These are phyloP conservation scores for Zhengitettix transpicula DNA, from an alignment of 2,888 invertebrate genomes.

Conservation along the genomic window DNA sequence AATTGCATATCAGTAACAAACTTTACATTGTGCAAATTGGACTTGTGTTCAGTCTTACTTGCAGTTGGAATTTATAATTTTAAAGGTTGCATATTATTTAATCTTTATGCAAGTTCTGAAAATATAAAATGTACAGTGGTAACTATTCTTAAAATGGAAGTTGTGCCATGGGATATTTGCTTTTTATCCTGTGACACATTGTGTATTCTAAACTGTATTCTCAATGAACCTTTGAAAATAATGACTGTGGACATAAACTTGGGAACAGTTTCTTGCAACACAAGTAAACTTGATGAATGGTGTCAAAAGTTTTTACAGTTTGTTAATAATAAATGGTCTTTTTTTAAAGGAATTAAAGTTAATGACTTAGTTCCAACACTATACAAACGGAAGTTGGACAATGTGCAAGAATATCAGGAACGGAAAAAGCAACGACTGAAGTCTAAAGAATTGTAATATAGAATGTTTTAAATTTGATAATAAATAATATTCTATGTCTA, in stretches of 20 bases:
- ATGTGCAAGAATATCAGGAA: slow-evolving; percentile 62
- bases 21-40: slow-evolving; percentile 23
- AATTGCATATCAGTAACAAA: slow-evolving; percentile 28
- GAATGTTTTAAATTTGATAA: too few species aligned
- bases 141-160: slow-evolving; percentile 26
- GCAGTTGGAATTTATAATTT: slow-evolving; percentile 35
- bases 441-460: not conserved
- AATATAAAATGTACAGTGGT: slow-evolving; percentile 18
- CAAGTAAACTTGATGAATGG: slow-evolving; percentile 10
- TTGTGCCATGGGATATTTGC: slow-evolving; percentile 29
- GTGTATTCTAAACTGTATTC: slow-evolving; percentile 7
- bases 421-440: slow-evolving; percentile 38
- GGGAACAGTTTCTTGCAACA: slow-evolving; percentile 16
- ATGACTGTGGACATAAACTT: not conserved
- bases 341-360: slow-evolving; percentile 3
- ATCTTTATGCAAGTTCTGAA: slow-evolving; percentile 19
- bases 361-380: slow-evolving; percentile 33
- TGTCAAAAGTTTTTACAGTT: not conserved
- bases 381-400: slow-evolving; percentile 65
- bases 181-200: slow-evolving; percentile 20
- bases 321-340: slow-evolving; percentile 14
- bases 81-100: slow-evolving; percentile 30
- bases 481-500: too few species aligned
- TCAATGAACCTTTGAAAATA: not conserved
- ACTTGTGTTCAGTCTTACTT: slow-evolving; percentile 27